Base-by-base conservation (phyloP, 2,888 invertebrate genomes). In the Dromius quadrimaculatus region DNA sequence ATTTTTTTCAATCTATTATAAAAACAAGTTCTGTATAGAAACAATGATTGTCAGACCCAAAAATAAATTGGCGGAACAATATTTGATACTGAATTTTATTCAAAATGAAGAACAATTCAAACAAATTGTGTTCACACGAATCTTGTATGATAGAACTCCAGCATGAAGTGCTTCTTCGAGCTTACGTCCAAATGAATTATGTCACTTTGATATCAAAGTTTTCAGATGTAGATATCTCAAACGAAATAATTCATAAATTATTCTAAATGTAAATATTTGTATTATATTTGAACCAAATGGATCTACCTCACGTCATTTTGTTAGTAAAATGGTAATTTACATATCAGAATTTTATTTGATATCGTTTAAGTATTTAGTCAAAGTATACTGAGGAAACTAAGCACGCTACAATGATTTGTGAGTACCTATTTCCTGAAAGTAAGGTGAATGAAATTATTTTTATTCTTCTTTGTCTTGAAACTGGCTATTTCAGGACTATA, bases 331-430 rank as follows among this genome's bases (percentile, higher is more conserved):
- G 20, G 9, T 11, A 59, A 61, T 61, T 61, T 61, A 61, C 61
- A 61, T 61, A 61, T 22, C 61, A 20, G 11, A 61, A 36, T 61
- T 38, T 38, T 38, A 41, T 61, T 61, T 61, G 17, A 61, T 38
- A 61, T 61, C 22, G 13, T 22, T 61, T 61, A 61, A 61, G 13
- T 38, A 22, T 61, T 41, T 19, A 38, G 11, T 11, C 6, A 15
- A n/a, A n/a, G 28, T 28, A 8, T 28, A 28, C 3, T 28, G 8
- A 54, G 28, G 28, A 54, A 15, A 54, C 2, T 9, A 6, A 54
- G 28, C 50, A 54, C 50, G 50, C 50, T 15, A 54, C 15, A 54
- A 15, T 54, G 28, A 54, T 28, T 54, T 54, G n/a, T n/a, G n/a
- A n/a, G n/a, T n/a, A n/a, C n/a, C n/a, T n/a, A n/a, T n/a, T n/a